These are phyloP conservation scores for Cynocephalus volans DNA, from an alignment of 2,113 vertebrate genomes.

Conservation along the genomic window DNA sequence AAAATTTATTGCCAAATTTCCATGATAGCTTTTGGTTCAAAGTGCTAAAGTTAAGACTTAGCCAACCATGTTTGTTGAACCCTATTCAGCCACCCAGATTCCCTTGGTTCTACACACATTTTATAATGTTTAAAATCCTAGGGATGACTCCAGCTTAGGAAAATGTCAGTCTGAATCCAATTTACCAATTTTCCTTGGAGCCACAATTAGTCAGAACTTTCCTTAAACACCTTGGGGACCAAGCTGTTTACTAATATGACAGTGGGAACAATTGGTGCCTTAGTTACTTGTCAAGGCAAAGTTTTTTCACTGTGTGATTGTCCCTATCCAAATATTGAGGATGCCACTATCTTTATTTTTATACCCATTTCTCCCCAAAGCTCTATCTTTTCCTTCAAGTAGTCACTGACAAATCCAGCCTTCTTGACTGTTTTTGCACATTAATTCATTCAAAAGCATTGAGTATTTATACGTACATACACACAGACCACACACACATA, in stretches of 20 bases:
- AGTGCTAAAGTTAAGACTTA: no score
- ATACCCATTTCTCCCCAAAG: neutral
- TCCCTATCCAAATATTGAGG: conserved; percentile 39
- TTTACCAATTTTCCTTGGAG: conserved; percentile 46
- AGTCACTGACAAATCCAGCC: neutral
- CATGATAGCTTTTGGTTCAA: neutral
- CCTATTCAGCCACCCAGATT: neutral
- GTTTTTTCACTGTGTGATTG: neutral
- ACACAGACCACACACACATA: neutral
- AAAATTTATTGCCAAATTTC: neutral
- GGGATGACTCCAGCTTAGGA: neutral
- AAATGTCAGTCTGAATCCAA: conserved; percentile 33
- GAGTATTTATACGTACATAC: neutral
- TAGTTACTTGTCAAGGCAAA: conserved; percentile 1
- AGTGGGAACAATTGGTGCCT: neutral
- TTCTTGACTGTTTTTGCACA: neutral
- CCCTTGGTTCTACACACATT: neutral
- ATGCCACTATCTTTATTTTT: conserved; percentile 10
- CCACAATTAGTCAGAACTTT: conserved; percentile 41
- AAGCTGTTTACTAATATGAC: conserved; percentile 16
- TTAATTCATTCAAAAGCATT: neutral
- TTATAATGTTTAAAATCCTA: conserved; percentile 44
- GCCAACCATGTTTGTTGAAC: neutral
- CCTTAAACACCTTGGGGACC: neutral
- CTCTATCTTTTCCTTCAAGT: neutral